These are phyloP conservation scores for Temnopleurus reevesii DNA, from an alignment of 53 echinoderm and acorn worm species.

Conservation along the genomic window DNA sequence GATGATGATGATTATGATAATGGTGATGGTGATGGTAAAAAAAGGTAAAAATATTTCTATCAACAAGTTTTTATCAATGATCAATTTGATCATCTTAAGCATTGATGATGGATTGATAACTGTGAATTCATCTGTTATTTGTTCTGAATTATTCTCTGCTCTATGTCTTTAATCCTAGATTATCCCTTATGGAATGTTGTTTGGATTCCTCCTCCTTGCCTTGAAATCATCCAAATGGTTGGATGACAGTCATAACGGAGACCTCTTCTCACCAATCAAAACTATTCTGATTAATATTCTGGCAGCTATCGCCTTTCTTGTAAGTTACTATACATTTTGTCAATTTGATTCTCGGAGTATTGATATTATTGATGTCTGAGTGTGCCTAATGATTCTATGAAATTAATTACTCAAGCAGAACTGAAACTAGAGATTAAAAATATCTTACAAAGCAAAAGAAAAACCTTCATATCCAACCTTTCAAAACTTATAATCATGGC, in stretches of 20 bases:
- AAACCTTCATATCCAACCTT: no score
- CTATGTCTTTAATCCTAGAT: slow-evolving; percentile 52
- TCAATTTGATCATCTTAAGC: no score
- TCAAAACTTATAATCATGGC: no score
- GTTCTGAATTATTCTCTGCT: no score
- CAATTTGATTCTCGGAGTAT: not conserved
- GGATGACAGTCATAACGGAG: slow-evolving; percentile 75
- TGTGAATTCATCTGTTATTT: not conserved
- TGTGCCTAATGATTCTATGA: no score
- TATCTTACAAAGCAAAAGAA: no score
- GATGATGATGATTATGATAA: not conserved
- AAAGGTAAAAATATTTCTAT: no score
- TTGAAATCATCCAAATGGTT: slow-evolving; percentile 66
- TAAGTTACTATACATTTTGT: not conserved
- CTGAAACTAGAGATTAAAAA: no score
- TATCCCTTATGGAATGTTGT: slow-evolving; percentile 87
- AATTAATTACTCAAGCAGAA: no score
- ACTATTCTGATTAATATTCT: not conserved
- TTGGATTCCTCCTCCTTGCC: slow-evolving; percentile 77
- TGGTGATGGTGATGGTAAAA: not conserved
- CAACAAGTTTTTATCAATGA: no score
- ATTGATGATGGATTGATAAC: not conserved
- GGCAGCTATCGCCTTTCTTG: slow-evolving; percentile 34
- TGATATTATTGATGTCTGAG: no score
- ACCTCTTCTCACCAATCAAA: slow-evolving; percentile 59